phyloP scores from a whole-genome alignment of 2,113 vertebrate genomes.

The Mobula birostris region DNA sequence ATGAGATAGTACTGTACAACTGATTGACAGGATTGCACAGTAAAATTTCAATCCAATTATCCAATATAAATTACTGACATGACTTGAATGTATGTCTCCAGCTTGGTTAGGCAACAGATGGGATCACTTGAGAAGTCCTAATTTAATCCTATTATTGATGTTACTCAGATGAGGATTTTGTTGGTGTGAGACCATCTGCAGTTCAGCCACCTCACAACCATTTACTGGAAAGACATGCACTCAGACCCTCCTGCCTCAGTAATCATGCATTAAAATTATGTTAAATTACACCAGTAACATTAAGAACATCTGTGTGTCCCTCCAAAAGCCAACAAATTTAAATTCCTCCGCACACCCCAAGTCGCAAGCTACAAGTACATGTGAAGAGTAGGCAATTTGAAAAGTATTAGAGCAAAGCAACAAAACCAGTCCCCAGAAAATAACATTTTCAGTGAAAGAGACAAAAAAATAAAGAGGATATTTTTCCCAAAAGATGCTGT shows the following conservation, averaged over 20 bases:
- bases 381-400: background rate
- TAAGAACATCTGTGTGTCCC: too few relatives aligned
- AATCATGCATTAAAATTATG: too few relatives aligned
- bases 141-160: background rate
- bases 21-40: background rate
- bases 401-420: background rate
- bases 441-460: background rate
- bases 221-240: too few relatives aligned
- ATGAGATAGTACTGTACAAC: background rate
- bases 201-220: too few relatives aligned
- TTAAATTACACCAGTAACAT: too few relatives aligned
- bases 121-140: background rate
- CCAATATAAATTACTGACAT: background rate
- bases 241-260: too few relatives aligned
- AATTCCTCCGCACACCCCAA: background rate
- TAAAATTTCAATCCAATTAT: background rate
- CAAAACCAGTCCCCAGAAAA: background rate
- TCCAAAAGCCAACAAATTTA: too few relatives aligned
- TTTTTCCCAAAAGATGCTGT: background rate
- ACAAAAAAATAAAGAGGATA: background rate
- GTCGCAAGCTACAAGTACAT: background rate
- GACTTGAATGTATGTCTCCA: background rate
- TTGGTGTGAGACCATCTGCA: too few relatives aligned
- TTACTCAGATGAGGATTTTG: too few relatives aligned
- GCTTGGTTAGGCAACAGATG: background rate